Evolutionary conservation across 2,113 vertebrate genomes (phyloP), one percentile per base, ranked within the genome.

Genomic region (Crotalus horridus): DNA sequence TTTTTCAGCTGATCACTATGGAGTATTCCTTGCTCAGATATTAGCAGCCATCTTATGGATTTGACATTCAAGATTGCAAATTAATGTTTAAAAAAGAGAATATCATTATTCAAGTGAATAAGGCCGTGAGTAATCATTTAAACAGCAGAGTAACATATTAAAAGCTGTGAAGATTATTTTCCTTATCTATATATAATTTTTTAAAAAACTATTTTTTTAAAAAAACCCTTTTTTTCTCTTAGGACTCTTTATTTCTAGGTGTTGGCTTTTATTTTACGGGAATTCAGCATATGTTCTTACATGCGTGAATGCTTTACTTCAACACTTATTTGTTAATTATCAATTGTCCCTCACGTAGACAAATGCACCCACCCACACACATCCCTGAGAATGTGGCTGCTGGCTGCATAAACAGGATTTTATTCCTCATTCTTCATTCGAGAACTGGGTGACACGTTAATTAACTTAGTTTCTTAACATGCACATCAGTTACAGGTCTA

Each of bases 401-500:
- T 97, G 97, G 95, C 96, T 96, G 90, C 95, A 96, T 97, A 97
- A 97, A 95, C 92, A 97, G 96, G 97, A 97, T 97, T 97, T 94
- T 96, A 94, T 96, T 97, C 97, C 96, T 96, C 96, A 94, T 95
- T 93, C 94, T 95, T 91, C 96, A 93, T 94, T 97, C 97, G 96
- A 97, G 97, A 97, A 97, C 97, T 97, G 96, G 95, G 95, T 96
- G 96, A 96, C 95, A 86, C 97, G 97, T 98, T 97, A 97, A 97
- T 97, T 98, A 97, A 97, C 94, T 98, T 92, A 96, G 96, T 95
- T 97, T 96, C 48, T 21, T 97, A 96, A 97, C 97, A 98, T 97
- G 59, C 93, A 91, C 97, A 97, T 97, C 97, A 98, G 92, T 98
- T 97, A 97, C 93, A 96, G 96, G 93, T 95, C 97, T 97, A 96